Evolutionary conservation across 2,888 invertebrate species (phyloP).

Genomic region (Drosophila birchii): DNA sequence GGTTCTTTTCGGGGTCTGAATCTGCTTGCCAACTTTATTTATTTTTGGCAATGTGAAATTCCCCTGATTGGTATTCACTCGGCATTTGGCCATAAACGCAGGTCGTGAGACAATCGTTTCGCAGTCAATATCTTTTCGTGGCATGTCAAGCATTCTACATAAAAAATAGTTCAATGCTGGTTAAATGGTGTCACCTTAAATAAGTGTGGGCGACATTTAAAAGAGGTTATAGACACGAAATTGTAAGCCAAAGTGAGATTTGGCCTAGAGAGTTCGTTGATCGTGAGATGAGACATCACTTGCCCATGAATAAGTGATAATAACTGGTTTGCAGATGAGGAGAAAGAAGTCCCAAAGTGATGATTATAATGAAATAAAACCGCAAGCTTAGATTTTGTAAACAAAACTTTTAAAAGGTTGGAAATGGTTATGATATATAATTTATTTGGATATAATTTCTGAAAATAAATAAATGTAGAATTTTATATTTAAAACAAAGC

Average conservation of each 20-base stretch:
- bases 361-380: slow-evolving; percentile 16
- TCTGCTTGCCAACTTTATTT: slow-evolving; percentile 50
- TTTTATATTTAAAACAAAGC: neutral
- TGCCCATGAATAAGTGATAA: slow-evolving; percentile 35
- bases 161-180: slow-evolving; percentile 65
- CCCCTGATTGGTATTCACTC: slow-evolving; percentile 64
- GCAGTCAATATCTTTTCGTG: slow-evolving; percentile 38
- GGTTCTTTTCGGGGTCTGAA: slow-evolving; percentile 31
- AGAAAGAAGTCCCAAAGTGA: slow-evolving; percentile 18
- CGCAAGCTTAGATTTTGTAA: slow-evolving; percentile 21
- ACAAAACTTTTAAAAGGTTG: neutral
- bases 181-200: slow-evolving; percentile 48
- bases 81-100: slow-evolving; percentile 52
- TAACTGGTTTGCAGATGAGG: slow-evolving; percentile 20
- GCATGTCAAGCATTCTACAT: slow-evolving; percentile 52
- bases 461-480: neutral
- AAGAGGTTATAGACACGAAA: slow-evolving; percentile 13
- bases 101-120: slow-evolving; percentile 67
- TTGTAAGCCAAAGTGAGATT: slow-evolving; percentile 1
- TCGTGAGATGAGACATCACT: slow-evolving; percentile 36
- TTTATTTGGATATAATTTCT: neutral
- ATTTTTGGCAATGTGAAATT: slow-evolving; percentile 62
- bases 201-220: slow-evolving; percentile 48
- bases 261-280: slow-evolving; percentile 51
- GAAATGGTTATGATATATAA: too few relatives aligned